Conservation (phyloP, 2,797 vertebrate species). For the Protonibea diacanthus region DNA sequence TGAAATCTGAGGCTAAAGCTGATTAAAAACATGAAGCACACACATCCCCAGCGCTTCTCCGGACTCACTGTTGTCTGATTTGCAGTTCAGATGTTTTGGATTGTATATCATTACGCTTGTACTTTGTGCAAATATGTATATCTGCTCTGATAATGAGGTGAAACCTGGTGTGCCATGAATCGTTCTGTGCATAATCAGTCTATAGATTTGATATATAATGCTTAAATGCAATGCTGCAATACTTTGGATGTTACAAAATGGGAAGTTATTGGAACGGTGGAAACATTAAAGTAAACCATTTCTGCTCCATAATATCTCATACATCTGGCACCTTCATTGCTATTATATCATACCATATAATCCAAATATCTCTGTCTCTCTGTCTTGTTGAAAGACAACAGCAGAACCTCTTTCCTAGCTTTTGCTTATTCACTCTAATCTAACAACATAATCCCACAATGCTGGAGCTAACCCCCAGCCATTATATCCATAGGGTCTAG, state of each 20-base stretch:
- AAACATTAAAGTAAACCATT: slow-evolving; percentile 4
- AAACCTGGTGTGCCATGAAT: slow-evolving; percentile 40
- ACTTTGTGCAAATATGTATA: slow-evolving; percentile 47
- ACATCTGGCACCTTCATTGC: slow-evolving; percentile 30
- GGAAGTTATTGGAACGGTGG: neutral
- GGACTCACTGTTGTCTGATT: slow-evolving; percentile 34
- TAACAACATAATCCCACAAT: slow-evolving; percentile 72
- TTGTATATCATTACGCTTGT: slow-evolving; percentile 44
- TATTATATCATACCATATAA: slow-evolving; percentile 56
- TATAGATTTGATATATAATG: neutral
- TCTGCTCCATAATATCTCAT: slow-evolving; percentile 30
- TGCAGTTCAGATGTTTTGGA: slow-evolving; percentile 40
- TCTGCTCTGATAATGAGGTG: slow-evolving; percentile 42
- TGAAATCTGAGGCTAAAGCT: slow-evolving; percentile 65
- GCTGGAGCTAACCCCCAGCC: slow-evolving; percentile 4
- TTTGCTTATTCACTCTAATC: slow-evolving; percentile 59
- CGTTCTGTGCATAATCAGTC: slow-evolving; percentile 29
- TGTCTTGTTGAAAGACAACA: slow-evolving; percentile 42
- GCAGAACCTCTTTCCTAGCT: slow-evolving; percentile 26
- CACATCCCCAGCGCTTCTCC: slow-evolving; percentile 21
- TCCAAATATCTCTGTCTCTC: slow-evolving; percentile 41
- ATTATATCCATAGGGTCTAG: slow-evolving; percentile 68
- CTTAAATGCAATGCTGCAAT: neutral
- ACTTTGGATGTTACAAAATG: neutral
- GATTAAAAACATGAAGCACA: slow-evolving; percentile 59